Conservation (phyloP, 1,140 invertebrate genomes). For the Drosophila yakuba region DNA sequence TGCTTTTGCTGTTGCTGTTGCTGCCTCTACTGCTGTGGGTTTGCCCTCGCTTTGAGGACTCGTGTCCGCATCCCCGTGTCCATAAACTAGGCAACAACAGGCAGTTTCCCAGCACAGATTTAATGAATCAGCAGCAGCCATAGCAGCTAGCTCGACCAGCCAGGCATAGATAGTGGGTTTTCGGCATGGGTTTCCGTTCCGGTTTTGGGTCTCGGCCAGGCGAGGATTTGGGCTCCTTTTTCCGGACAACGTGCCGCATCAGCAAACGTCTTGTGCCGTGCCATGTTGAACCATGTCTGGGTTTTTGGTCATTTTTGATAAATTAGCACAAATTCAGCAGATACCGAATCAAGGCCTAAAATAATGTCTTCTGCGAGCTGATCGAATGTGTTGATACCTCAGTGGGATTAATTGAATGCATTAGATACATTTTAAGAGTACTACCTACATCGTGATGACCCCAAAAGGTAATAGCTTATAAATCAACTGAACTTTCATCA, state of each 20-base stretch:
- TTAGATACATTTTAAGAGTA: too few species aligned
- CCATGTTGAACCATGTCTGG: conserved; percentile 58
- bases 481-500: too few species aligned
- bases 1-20: conserved; percentile 29
- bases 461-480: too few species aligned
- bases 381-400: conserved; percentile 11
- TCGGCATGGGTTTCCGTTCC: not conserved
- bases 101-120: conserved; percentile 62
- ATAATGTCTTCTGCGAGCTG: not conserved
- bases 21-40: conserved; percentile 35
- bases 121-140: conserved; percentile 71
- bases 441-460: too few species aligned
- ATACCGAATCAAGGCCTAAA: conserved; percentile 44
- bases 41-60: conserved; percentile 64
- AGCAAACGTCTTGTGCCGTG: conserved; percentile 73
- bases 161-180: not conserved
- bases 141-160: not conserved
- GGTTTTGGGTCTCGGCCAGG: conserved; percentile 12
- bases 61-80: conserved; percentile 48
- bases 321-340: conserved; percentile 65
- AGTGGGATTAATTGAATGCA: not conserved
- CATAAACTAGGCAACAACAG: conserved; percentile 81
- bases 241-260: conserved; percentile 71
- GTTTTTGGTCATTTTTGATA: conserved; percentile 71
- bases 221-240: conserved; percentile 17